phyloP scores from a whole-genome alignment of 2,797 vertebrate species.

The Aselliscus stoliczkanus region DNA sequence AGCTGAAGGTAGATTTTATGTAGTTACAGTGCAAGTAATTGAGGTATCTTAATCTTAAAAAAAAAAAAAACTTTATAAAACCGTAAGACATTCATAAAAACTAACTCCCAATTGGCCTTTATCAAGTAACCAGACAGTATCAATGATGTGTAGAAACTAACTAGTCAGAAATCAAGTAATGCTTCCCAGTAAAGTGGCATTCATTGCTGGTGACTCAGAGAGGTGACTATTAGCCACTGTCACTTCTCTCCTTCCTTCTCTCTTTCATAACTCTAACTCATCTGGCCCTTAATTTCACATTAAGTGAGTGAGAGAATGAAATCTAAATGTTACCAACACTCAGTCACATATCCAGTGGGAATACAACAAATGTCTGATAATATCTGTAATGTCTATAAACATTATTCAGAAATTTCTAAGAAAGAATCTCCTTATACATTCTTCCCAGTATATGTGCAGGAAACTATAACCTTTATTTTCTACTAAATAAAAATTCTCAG shows the following conservation, averaged over 20 bases:
- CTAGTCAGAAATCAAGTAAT: constrained; percentile 28
- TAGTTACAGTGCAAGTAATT: constrained; percentile 35
- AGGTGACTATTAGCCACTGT: constrained; percentile 14
- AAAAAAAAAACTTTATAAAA: constrained; percentile 14
- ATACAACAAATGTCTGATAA: not conserved
- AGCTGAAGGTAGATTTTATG: constrained; percentile 9
- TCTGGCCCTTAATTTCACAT: not conserved
- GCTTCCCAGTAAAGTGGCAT: constrained; percentile 36
- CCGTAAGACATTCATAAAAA: constrained; percentile 8
- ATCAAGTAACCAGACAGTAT: constrained; percentile 21
- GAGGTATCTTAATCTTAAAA: not conserved
- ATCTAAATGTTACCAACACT: not conserved
- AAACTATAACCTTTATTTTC: constrained; percentile 18
- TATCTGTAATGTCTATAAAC: not conserved
- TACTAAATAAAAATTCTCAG: constrained; percentile 53
- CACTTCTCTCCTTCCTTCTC: constrained; percentile 23
- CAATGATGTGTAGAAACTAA: constrained; percentile 27
- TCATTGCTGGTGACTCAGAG: constrained; percentile 55
- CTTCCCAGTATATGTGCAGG: not conserved
- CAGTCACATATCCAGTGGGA: not conserved
- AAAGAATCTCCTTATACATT: constrained; percentile 19
- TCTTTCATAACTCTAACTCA: constrained; percentile 39
- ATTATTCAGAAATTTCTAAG: constrained; percentile 25
- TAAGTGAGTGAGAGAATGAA: constrained; percentile 13
- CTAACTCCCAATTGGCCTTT: not conserved